Conservation (phyloP, 2,888 invertebrate species). For the Ligdia adustata region DNA sequence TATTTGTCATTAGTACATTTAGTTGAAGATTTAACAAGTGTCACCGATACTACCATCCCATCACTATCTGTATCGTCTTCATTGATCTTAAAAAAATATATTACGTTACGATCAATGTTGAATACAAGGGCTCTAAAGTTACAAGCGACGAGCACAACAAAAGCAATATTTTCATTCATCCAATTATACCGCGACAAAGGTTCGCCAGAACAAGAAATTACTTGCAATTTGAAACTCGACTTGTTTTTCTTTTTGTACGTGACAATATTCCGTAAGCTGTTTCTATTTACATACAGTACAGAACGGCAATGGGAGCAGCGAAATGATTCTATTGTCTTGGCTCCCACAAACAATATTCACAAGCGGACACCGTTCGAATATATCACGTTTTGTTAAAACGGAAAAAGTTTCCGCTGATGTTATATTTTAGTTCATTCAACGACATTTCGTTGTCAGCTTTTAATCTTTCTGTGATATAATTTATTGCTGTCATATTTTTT, state of each 20-base stretch:
- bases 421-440: slow-evolving; percentile 2
- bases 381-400: slow-evolving; percentile 15
- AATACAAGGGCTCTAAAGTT: too few species aligned
- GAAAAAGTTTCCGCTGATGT: neutral
- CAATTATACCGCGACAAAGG: neutral
- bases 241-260: slow-evolving; percentile 23
- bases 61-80: too few species aligned
- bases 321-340: slow-evolving; percentile 26
- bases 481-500: slow-evolving; percentile 13
- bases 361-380: slow-evolving; percentile 19
- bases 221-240: slow-evolving; percentile 9
- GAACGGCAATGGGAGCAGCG: too few species aligned
- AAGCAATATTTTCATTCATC: neutral
- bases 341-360: slow-evolving; percentile 27
- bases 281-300: slow-evolving; percentile 19
- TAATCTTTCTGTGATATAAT: slow-evolving; percentile 15
- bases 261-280: slow-evolving; percentile 26
- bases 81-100: too few species aligned
- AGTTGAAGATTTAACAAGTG: too few species aligned
- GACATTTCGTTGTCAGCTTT: slow-evolving; percentile 3
- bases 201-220: slow-evolving; percentile 5
- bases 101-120: too few species aligned
- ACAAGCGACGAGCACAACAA: neutral
- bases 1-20: too few species aligned
- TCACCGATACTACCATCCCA: too few species aligned